phyloP scores from a whole-genome alignment of 2,888 invertebrate genomes.

The Aspidiotus destructor region DNA sequence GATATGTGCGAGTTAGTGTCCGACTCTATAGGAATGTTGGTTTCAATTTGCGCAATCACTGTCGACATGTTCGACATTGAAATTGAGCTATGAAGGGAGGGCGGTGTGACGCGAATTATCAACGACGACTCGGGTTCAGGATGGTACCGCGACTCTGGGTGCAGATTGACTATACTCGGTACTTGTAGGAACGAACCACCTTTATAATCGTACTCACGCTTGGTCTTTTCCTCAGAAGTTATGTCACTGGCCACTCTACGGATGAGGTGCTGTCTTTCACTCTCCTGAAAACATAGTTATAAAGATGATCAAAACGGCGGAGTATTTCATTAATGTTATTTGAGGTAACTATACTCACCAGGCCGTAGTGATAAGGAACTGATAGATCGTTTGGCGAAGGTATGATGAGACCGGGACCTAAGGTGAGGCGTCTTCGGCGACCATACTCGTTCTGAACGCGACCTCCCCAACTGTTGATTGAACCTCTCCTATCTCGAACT shows the following conservation, averaged over 20 bases:
- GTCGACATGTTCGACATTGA: constrained; percentile 28
- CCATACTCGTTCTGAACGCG: constrained; percentile 22
- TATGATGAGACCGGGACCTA: constrained; percentile 29
- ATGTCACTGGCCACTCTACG: constrained; percentile 25
- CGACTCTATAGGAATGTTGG: constrained; percentile 22
- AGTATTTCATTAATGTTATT: too few relatives aligned
- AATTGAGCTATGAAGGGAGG: constrained; percentile 20
- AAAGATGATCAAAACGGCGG: too few relatives aligned
- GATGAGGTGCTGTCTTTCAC: constrained; percentile 24
- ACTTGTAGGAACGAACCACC: constrained; percentile 21
- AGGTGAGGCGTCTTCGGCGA: constrained; percentile 23
- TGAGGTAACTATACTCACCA: constrained; percentile 7
- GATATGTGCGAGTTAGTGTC: constrained; percentile 16
- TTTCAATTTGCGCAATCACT: constrained; percentile 32
- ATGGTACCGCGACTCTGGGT: constrained; percentile 23
- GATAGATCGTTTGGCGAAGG: constrained; percentile 24
- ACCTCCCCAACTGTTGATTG: constrained; percentile 35
- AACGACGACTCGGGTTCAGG: background rate
- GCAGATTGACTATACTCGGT: constrained; percentile 14
- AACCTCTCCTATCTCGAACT: constrained; percentile 34
- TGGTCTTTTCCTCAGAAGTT: constrained; percentile 19
- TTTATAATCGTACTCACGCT: background rate
- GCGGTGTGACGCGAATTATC: constrained; percentile 18
- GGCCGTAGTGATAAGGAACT: constrained; percentile 27
- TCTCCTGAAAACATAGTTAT: constrained; percentile 10